Evolutionary conservation across 2,797 vertebrate species (phyloP), one percentile per base, ranked within the genome.

Genomic region (Adrianichthys oophorus): DNA sequence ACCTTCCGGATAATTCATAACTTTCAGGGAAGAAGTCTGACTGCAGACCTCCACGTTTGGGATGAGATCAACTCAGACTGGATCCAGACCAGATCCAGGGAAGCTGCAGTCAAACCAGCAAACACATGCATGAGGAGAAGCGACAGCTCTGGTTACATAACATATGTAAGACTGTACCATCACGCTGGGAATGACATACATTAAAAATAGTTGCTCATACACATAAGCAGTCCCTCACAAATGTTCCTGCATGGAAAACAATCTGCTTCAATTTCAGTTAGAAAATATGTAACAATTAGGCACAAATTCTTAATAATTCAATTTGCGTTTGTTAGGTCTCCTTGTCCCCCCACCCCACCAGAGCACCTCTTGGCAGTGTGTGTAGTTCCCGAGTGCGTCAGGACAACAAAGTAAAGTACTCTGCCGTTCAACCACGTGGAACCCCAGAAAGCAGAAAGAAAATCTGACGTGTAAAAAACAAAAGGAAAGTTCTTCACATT

Each of bases 231-330:
- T 88, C 88, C 88, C 89, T 89, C 89, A 88, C 83, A 89, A 89
- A 89, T 92, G 91, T 92, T 93, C 91, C 91, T 90, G 87, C 86
- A 86, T 89, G 85, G 89, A 90, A 89, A 91, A 90, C 91, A 91
- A 88, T 92, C 91, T 92, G 91, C 89, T 91, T 91, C 86, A 92
- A 91, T 90, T 82, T 92, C 89, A 92, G 87, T 90, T 90, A 90
- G 87, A 93, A 91, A 92, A 93, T 88, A 92, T 85, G 89, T 91
- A 91, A 92, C 90, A 91, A 92, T 92, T 92, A 94, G 93, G 92
- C 92, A 93, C 93, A 92, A 92, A 92, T 92, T 87, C 85, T 86
- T 81, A 86, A 37, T 37, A 4, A 91, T 90, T 92, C 79, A 89
- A 90, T 89, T 89, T 88, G 87, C 80, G 79, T 91, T 87, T 86